A percentile compares a stretch with the other conserved stretches of the same genome.
Conservation (phyloP, 2,113 vertebrate genomes). For the Sinocyclocheilus anophthalmus region DNA sequence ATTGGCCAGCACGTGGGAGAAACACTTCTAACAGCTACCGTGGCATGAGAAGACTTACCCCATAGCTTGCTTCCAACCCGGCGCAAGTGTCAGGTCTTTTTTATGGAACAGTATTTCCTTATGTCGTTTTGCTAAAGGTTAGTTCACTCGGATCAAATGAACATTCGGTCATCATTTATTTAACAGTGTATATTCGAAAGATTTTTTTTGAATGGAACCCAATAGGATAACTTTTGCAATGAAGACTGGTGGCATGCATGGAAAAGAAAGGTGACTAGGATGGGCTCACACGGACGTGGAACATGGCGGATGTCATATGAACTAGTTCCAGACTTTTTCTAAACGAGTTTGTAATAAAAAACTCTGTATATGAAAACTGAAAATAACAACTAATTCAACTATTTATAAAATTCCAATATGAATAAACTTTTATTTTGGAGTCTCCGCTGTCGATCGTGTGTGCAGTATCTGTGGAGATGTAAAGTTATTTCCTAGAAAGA, state of each 20-base stretch:
- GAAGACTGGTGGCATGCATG: neutral
- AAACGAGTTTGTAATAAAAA: no score
- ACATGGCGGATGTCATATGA: neutral
- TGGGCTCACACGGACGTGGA: neutral
- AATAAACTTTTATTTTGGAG: neutral
- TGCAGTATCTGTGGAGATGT: no score
- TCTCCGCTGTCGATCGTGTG: no score
- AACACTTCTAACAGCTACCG: conserved; percentile 78
- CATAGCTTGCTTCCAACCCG: conserved; percentile 65
- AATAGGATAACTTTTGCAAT: no score
- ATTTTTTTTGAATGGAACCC: neutral
- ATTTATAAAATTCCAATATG: neutral
- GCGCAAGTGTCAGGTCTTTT: neutral
- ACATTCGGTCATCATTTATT: neutral
- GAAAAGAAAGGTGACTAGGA: neutral
- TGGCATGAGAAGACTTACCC: conserved; percentile 65
- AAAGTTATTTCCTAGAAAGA: no score
- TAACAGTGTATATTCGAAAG: neutral
- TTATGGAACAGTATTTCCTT: neutral
- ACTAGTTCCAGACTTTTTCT: neutral
- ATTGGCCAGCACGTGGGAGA: conserved; percentile 84
- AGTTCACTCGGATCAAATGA: neutral
- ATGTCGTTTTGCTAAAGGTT: neutral
- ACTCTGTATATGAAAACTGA: no score
- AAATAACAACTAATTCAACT: neutral